Conservation (phyloP, 2,888 invertebrate genomes). For the Pachycephus smyrnensis region DNA sequence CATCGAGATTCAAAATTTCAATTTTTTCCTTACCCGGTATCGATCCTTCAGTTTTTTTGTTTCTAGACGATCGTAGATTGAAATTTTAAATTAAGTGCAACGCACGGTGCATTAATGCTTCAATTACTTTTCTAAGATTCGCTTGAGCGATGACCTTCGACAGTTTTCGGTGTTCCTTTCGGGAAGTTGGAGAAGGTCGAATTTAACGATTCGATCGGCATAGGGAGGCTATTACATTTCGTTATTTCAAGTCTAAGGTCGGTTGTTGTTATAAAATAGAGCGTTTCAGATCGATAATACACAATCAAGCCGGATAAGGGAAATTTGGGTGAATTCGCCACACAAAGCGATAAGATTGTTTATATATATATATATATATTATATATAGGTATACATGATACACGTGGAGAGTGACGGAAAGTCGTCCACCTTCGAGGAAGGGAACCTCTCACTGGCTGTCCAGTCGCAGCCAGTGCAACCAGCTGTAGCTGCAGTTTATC, state of each 20-base stretch:
- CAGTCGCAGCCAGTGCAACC: not conserved
- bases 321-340: not conserved
- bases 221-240: not conserved
- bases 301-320: not conserved
- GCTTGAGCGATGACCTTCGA: not conserved
- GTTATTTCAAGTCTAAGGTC: not conserved
- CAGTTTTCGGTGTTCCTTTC: not conserved
- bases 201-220: not conserved
- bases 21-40: too few relatives aligned
- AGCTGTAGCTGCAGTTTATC: not conserved
- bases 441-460: slow-evolving; percentile 36
- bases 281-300: not conserved
- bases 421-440: slow-evolving; percentile 44
- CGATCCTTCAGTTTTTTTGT: too few relatives aligned
- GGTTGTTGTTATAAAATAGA: not conserved
- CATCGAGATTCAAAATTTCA: too few relatives aligned
- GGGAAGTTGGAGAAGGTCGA: not conserved
- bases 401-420: slow-evolving; percentile 7
- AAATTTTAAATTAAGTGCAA: not conserved
- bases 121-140: not conserved
- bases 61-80: too few relatives aligned
- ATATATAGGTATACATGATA: too few relatives aligned
- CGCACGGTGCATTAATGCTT: not conserved
- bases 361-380: too few relatives aligned
- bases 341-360: not conserved